Base-by-base conservation (phyloP, 2,888 invertebrate species). In the Tupiocoris notatus region DNA sequence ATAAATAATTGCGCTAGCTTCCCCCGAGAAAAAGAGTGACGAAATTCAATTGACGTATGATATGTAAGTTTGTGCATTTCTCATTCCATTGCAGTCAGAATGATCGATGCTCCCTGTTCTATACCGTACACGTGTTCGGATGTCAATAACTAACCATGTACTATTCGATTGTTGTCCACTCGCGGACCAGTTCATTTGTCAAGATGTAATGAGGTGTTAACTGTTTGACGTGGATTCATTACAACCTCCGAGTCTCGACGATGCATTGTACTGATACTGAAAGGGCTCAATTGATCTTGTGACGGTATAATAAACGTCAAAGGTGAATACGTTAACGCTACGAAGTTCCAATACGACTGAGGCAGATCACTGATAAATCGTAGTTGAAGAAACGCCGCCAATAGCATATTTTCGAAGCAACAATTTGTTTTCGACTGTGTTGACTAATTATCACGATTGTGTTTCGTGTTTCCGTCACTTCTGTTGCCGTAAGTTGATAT, bases 351-450 rank as follows among this genome's bases (percentile, higher is more conserved):
- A n/a, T n/a, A n/a, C n/a, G n/a, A n/a, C n/a, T n/a, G n/a, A n/a
- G n/a, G n/a, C n/a, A n/a, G n/a, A n/a, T n/a, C n/a, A n/a, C n/a
- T n/a, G n/a, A n/a, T n/a, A n/a, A 24, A 23, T 25, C 18, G 18
- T 21, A 18, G 22, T 12, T 16, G 65, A 59, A 59, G 59, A 59
- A 20, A 59, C 7, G 59, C 39, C 39, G 39, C 39, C 3, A 6
- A 59, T 18, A 7, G 59, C 6, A 20, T n/a, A n/a, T n/a, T n/a
- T n/a, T n/a, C n/a, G n/a, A n/a, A n/a, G n/a, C n/a, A n/a, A n/a
- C n/a, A 59, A 16, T 7, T 17, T 59, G 59, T 59, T 59, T 59
- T 59, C n/a, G 59, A 59, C 59, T 7, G 59, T 59, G 59, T 59
- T 59, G 21, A 64, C 20, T 23, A 65, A 23, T 24, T 23, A 24